A percentile compares a stretch with the other conserved stretches of the same genome.
These are phyloP conservation scores for Stegostoma tigrinum DNA, from an alignment of 2,113 vertebrate species.

Conservation along the genomic window DNA sequence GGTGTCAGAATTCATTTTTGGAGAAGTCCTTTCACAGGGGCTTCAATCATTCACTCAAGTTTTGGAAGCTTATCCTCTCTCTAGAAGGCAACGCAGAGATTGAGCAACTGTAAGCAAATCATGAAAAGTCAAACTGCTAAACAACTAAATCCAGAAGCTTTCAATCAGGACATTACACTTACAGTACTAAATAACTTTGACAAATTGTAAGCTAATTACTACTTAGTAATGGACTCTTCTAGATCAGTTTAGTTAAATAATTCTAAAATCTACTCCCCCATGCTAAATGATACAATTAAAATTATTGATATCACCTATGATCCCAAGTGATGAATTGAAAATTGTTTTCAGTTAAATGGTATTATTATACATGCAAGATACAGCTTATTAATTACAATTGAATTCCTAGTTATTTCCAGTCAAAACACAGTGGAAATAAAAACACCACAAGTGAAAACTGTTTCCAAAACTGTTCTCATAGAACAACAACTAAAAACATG, in stretches of 20 bases:
- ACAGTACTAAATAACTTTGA: neutral
- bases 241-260: conserved; percentile 5
- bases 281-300: neutral
- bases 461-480: neutral
- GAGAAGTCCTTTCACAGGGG: neutral
- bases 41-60: neutral
- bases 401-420: conserved; percentile 1
- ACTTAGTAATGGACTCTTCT: neutral
- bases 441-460: neutral
- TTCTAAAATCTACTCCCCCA: neutral
- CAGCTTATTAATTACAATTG: neutral
- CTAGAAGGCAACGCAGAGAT: neutral
- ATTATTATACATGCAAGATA: conserved; percentile 14
- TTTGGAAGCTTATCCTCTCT: neutral
- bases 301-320: neutral
- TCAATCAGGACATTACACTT: neutral
- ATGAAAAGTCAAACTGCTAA: neutral
- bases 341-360: conserved; percentile 17
- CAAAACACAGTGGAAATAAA: neutral
- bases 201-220: neutral
- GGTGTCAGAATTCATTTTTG: neutral
- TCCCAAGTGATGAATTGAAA: neutral
- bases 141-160: neutral
- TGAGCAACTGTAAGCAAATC: neutral
- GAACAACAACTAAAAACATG: neutral